phyloP scores from a whole-genome alignment of 2,797 vertebrate genomes.

The Typhlichthys eigenmanni region DNA sequence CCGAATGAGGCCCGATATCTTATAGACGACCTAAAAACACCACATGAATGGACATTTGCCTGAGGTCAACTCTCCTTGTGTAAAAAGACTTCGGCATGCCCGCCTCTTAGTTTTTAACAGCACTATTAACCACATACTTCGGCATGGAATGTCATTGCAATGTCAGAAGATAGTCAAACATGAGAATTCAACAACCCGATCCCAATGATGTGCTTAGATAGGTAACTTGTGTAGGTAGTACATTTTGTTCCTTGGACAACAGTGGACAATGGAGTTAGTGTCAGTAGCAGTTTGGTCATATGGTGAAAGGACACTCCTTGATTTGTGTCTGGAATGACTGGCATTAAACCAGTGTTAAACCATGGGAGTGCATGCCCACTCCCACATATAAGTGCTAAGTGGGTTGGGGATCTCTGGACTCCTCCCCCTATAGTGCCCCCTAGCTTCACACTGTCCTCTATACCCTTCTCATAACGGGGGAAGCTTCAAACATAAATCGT shows the following conservation, averaged over 20 bases:
- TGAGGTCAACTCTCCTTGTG: background rate
- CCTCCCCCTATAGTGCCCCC: no score
- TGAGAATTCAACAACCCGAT: slow-evolving; percentile 13
- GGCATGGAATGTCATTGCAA: background rate
- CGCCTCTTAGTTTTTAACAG: slow-evolving; percentile 22
- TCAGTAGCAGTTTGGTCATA: slow-evolving; percentile 58
- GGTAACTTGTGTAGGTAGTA: slow-evolving; percentile 36
- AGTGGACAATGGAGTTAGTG: slow-evolving; percentile 50
- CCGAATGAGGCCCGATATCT: background rate
- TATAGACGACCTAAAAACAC: slow-evolving; percentile 23
- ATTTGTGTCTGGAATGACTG: no score
- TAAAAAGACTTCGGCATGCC: slow-evolving; percentile 11
- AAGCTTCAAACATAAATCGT: no score
- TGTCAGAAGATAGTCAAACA: slow-evolving; percentile 1
- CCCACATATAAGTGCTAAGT: no score
- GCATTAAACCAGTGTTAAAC: no score
- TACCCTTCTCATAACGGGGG: no score
- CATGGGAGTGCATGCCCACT: no score
- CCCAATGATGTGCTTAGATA: slow-evolving; percentile 13
- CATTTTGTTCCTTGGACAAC: slow-evolving; percentile 33
- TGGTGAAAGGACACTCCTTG: no score
- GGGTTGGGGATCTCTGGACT: no score
- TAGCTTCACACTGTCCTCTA: no score
- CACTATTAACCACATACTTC: background rate
- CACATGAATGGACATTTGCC: background rate